Base-by-base conservation (phyloP, 2,113 vertebrate genomes). In the Stercorarius parasiticus region DNA sequence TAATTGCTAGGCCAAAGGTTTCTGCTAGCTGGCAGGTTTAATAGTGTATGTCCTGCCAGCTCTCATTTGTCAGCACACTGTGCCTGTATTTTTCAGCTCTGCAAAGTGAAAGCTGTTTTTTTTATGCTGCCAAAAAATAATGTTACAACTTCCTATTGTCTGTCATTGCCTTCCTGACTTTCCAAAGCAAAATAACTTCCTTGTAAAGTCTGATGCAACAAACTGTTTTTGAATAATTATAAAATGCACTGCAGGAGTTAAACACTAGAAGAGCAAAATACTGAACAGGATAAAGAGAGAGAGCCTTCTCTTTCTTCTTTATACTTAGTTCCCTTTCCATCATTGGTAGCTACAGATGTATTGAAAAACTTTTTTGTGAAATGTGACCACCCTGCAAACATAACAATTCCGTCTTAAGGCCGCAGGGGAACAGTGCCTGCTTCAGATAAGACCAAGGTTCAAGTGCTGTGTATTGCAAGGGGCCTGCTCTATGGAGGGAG, bases 1-100 rank as follows among this genome's bases (percentile, higher is more conserved):
- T 91, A 89, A 91, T 87, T 64, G 22, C n/a, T 82, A 81, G n/a
- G 42, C 45, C 29, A 89, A 93, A 93, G 61, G n/a, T 71, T 89
- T 95, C 25, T 6, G 1, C 56, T 76, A 49, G 19, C 20, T 95
- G 55, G 13, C 45, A 86, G 36, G 29, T 93, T 78, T 91, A 74
- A 55, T 67, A 74, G 59, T 14, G 26, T 55, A 62, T 71, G 25
- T 81, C 52, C 59, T 82, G 42, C 65, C 81, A 87, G 38, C 7
- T 74, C 32, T 82, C 47, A 87, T 86, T 53, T 78, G 18, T 87
- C 64, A 91, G n/a, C 26, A 50, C 10, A 29, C 6, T 36, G 23
- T 55, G 32, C 17, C 27, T 43, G 27, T 43, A 32, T n/a, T 86
- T 90, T 92, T 88, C 4, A 4, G 10, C 40, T 61, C 32, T 72